Percentiles rank a stretch among this genome's conserved stretches.
Conservation (phyloP, 64 coral and sea anemone species). For the Trachythela sp. region DNA sequence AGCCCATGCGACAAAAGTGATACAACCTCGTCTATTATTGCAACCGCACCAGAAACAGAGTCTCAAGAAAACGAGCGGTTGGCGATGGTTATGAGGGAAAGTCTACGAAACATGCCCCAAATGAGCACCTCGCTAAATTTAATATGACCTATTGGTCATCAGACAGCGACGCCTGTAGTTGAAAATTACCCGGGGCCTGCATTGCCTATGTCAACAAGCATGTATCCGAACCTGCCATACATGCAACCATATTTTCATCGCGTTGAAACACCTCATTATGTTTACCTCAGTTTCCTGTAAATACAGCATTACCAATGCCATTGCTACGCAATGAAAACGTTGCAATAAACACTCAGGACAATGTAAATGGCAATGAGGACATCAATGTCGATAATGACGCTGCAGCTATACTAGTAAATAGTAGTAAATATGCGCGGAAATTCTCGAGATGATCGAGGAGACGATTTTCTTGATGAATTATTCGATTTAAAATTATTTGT, state of each 20-base stretch:
- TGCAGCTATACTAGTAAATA: slow-evolving; percentile 21
- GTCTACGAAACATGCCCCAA: slow-evolving; percentile 7
- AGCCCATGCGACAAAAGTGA: slow-evolving; percentile 2
- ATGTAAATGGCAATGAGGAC: not conserved
- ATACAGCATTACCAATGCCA: slow-evolving; percentile 18
- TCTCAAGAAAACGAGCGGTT: not conserved
- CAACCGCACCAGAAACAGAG: slow-evolving; percentile 23
- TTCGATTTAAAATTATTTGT: not conserved
- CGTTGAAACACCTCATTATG: not conserved
- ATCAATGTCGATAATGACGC: not conserved
- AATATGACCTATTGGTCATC: not conserved
- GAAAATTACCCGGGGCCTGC: not conserved
- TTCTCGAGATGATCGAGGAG: not conserved
- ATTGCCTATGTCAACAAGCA: not conserved
- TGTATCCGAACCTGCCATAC: slow-evolving; percentile 8
- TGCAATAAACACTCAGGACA: not conserved
- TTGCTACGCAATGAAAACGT: not conserved
- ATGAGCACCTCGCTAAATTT: not conserved
- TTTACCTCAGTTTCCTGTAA: not conserved
- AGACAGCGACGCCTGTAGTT: not conserved
- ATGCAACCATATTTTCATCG: slow-evolving; percentile 23
- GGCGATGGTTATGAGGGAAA: not conserved
- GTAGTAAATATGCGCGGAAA: slow-evolving; percentile 3
- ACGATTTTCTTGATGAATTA: not conserved
- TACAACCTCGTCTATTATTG: slow-evolving; percentile 2